phyloP scores from a whole-genome alignment of 1,140 invertebrate species.

The Zaprionus nigranus region DNA sequence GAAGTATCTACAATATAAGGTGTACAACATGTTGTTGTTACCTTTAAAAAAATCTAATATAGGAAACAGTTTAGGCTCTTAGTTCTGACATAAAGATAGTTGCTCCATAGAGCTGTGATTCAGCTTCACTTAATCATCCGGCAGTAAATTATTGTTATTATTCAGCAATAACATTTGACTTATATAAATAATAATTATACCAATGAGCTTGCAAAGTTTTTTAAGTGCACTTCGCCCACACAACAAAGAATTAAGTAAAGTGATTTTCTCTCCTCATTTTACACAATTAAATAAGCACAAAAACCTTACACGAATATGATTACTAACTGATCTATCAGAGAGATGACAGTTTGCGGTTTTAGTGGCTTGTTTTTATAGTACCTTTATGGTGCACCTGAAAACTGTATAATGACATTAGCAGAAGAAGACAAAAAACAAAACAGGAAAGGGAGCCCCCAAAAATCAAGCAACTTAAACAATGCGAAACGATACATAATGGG shows the following conservation, averaged over 20 bases:
- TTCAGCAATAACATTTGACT: background rate
- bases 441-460: constrained; percentile 11
- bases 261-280: constrained; percentile 22
- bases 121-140: background rate
- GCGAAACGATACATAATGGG: constrained; percentile 12
- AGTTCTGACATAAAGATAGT: background rate
- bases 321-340: background rate
- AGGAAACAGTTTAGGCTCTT: background rate
- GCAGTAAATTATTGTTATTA: background rate
- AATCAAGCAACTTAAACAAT: constrained; percentile 4
- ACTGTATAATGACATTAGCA: constrained; percentile 15
- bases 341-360: background rate
- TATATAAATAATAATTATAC: constrained; percentile 11
- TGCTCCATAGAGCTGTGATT: background rate
- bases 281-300: constrained; percentile 5
- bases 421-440: background rate
- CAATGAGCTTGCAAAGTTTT: background rate
- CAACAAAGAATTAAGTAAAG: constrained; percentile 52
- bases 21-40: background rate
- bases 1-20: background rate
- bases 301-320: constrained; percentile 7
- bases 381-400: constrained; percentile 19
- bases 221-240: background rate
- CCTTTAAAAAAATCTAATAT: background rate
- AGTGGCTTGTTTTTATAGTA: background rate